Conservation (phyloP, 2,797 vertebrate species). For the Sebastes cheni region DNA sequence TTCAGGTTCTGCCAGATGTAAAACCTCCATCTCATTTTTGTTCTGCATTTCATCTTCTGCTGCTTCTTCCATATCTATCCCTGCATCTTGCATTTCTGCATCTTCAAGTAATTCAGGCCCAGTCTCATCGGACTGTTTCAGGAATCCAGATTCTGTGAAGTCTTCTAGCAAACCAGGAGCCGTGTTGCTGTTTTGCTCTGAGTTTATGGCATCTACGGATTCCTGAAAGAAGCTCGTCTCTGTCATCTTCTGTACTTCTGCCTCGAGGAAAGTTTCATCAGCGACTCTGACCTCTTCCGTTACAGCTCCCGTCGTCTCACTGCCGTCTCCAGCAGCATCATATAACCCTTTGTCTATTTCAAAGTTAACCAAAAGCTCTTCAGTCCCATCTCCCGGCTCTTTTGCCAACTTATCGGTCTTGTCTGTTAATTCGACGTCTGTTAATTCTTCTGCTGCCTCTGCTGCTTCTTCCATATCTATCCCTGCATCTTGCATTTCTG, state of each 20-base stretch:
- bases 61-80: constrained; percentile 4
- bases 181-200: not conserved
- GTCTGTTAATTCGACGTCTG: not conserved
- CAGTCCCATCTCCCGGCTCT: constrained; percentile 2
- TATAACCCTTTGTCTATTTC: not conserved
- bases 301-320: not conserved
- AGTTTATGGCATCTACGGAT: not conserved
- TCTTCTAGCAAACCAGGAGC: not conserved
- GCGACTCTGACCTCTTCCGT: not conserved
- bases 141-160: not conserved
- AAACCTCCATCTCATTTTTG: not conserved
- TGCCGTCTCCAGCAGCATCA: not conserved
- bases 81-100: not conserved
- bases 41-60: not conserved
- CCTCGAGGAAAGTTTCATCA: not conserved
- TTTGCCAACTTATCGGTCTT: not conserved
- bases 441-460: not conserved
- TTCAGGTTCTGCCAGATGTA: not conserved
- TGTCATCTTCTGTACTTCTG: not conserved
- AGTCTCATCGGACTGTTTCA: not conserved
- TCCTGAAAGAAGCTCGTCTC: not conserved
- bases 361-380: constrained; percentile 18
- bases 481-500: not conserved
- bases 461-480: constrained; percentile 6
- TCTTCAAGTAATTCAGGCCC: constrained; percentile 11